Conservation (phyloP, 2,888 invertebrate genomes). For the Drosophila borealis region DNA sequence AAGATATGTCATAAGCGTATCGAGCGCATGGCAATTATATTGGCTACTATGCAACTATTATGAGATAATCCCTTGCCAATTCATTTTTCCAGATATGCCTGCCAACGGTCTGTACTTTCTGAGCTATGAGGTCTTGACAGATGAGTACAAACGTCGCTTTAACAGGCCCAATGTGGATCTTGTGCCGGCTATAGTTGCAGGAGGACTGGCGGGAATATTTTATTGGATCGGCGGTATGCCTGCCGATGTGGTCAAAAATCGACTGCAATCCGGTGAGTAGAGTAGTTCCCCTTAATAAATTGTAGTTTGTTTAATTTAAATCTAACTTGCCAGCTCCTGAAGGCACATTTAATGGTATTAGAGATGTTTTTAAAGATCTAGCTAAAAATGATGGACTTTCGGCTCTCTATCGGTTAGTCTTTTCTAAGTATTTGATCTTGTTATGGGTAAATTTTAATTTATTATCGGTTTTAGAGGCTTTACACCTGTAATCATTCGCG, state of each 20-base stretch:
- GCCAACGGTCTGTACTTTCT: slow-evolving; percentile 99
- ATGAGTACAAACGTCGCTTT: slow-evolving; percentile 89
- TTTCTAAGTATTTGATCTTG: rapidly evolving
- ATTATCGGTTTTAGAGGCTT: slow-evolving; percentile 87
- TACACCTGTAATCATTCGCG: slow-evolving; percentile 97
- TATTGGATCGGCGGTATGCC: slow-evolving; percentile 99
- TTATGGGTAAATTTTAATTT: not conserved
- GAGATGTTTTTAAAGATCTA: slow-evolving; percentile 94
- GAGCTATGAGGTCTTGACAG: slow-evolving; percentile 96
- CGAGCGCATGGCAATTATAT: slow-evolving; percentile 10
- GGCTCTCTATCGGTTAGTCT: slow-evolving; percentile 91
- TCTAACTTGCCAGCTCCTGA: slow-evolving; percentile 90
- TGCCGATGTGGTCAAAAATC: slow-evolving; percentile 98
- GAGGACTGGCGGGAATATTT: slow-evolving; percentile 97
- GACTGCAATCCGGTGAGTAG: slow-evolving; percentile 94
- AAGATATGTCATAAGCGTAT: slow-evolving; percentile 31
- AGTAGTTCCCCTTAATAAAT: not conserved
- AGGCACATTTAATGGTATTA: slow-evolving; percentile 96
- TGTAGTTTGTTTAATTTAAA: not conserved
- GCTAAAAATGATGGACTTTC: slow-evolving; percentile 94
- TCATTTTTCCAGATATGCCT: slow-evolving; percentile 91
- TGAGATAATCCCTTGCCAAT: slow-evolving; percentile 2
- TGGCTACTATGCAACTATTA: not conserved
- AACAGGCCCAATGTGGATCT: slow-evolving; percentile 84
- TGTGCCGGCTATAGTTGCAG: slow-evolving; percentile 93